Evolutionary conservation across 2,888 invertebrate genomes (phyloP), one percentile per base, ranked within the genome.

Genomic region (Zhengitettix transpicula): DNA sequence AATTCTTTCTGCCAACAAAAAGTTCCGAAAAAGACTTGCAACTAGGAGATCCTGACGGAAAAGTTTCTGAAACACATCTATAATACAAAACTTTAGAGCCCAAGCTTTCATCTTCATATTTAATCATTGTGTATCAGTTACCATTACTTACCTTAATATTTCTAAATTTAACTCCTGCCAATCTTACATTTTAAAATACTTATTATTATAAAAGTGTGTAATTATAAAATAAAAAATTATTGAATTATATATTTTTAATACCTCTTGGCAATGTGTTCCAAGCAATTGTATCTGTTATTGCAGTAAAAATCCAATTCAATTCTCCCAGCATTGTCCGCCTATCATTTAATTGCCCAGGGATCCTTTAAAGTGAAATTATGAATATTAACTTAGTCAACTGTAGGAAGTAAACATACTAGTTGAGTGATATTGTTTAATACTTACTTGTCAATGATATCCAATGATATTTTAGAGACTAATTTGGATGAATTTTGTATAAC

Each of bases 251-350:
- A 28, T 28, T 28, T 7, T 28, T 28, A 28, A 65, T 70, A 84
- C 84, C 85, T 78, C 89, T 81, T 8, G 96, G 93, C 68, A 99
- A 78, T 52, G 89, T 90, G 72, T 96, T 96, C 98, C 98, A 99
- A 1, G 99, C 99, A 70, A 99, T 98, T 11, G 99, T 99, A 74
- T 99, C 99, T 0, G 99, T 99, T 67, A 99, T 96, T 54, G 99
- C 98, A 2, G 99, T 99, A 77, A 99, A 99, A 71, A 99, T 97
- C 99, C 99, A 99, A 78, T 99, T 99, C 62, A 99, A 78, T 77
- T 99, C 98, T 56, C 99, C 99, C 65, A 98, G 80, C 91, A 98
- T 94, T 41, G 99, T 97, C 67, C 95, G 81, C 17, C 97, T 81
- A 76, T 98, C 97, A 66, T 88, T 89, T 66, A 96, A 81, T 71